Percentiles rank a stretch among this genome's conserved stretches.
phyloP scores from a whole-genome alignment of 2,888 invertebrate species.

The Pteria penguin region DNA sequence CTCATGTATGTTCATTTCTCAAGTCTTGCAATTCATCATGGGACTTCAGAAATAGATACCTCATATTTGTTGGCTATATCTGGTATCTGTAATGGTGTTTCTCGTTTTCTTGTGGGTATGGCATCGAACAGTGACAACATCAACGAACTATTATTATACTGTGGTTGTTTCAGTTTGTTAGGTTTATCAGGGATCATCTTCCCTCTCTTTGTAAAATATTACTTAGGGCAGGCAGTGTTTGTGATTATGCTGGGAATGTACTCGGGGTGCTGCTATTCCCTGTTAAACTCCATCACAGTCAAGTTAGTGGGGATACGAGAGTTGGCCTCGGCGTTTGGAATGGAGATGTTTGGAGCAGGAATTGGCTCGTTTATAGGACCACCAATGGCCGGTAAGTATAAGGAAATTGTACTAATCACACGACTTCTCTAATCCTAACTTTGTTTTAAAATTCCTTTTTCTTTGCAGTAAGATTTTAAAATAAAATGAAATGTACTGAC shows the following conservation, averaged over 20 bases:
- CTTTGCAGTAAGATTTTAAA: too few relatives aligned
- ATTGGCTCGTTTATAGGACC: constrained; percentile 53
- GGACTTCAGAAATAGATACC: constrained; percentile 38
- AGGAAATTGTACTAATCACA: too few relatives aligned
- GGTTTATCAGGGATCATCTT: constrained; percentile 51
- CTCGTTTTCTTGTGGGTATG: constrained; percentile 48
- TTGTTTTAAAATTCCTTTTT: too few relatives aligned
- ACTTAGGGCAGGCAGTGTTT: constrained; percentile 50
- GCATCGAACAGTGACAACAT: constrained; percentile 49
- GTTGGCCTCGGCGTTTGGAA: constrained; percentile 51
- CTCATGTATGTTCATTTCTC: constrained; percentile 59
- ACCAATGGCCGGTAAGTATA: constrained; percentile 55
- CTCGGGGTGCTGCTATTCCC: constrained; percentile 55
- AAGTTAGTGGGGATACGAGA: constrained; percentile 48
- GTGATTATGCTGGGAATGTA: constrained; percentile 54
- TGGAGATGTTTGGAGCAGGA: constrained; percentile 51
- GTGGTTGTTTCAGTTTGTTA: constrained; percentile 47
- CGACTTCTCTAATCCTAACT: too few relatives aligned
- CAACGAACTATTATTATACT: constrained; percentile 53
- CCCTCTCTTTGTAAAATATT: constrained; percentile 50
- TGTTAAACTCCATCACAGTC: constrained; percentile 54
- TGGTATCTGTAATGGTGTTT: constrained; percentile 49
- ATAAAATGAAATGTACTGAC: too few relatives aligned
- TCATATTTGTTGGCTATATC: constrained; percentile 49
- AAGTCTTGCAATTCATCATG: constrained; percentile 42